A percentile compares a stretch with the other conserved stretches of the same genome.
phyloP scores from a whole-genome alignment of 2,888 invertebrate genomes.

The Hypselothyrea guttata region DNA sequence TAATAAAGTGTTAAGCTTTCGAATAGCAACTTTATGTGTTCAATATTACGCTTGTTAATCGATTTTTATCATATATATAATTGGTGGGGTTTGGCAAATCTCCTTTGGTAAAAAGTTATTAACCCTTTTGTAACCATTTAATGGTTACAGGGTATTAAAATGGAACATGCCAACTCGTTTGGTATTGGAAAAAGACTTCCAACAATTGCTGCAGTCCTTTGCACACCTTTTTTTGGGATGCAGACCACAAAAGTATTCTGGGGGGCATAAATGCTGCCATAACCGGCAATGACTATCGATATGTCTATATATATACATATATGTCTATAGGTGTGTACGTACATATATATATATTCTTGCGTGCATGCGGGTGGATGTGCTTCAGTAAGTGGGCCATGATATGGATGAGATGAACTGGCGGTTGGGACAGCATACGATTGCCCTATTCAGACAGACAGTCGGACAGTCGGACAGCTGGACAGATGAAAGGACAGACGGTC shows the following conservation, averaged over 20 bases:
- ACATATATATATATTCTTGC: too few species aligned
- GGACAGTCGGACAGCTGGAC: not conserved
- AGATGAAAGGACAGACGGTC: not conserved
- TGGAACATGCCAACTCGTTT: too few species aligned
- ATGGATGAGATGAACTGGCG: constrained; percentile 2
- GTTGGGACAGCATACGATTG: not conserved
- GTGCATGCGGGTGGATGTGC: constrained; percentile 6
- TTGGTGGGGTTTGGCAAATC: too few species aligned
- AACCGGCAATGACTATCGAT: not conserved
- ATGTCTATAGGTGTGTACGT: too few species aligned
- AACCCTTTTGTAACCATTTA: too few species aligned
- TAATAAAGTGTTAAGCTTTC: too few species aligned
- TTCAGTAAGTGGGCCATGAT: constrained; percentile 3
- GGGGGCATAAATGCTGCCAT: constrained; percentile 41
- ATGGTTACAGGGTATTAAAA: too few species aligned
- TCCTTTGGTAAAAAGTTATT: too few species aligned
- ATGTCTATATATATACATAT: too few species aligned
- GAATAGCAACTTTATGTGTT: too few species aligned
- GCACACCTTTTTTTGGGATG: constrained; percentile 35
- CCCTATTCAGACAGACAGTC: not conserved
- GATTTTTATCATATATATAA: too few species aligned
- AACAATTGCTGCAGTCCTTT: constrained; percentile 1
- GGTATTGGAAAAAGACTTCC: not conserved
- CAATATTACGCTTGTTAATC: too few species aligned
- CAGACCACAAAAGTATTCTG: constrained; percentile 54